phyloP scores from a whole-genome alignment of 2,888 invertebrate genomes.

The Rotaria magnacalcarata region DNA sequence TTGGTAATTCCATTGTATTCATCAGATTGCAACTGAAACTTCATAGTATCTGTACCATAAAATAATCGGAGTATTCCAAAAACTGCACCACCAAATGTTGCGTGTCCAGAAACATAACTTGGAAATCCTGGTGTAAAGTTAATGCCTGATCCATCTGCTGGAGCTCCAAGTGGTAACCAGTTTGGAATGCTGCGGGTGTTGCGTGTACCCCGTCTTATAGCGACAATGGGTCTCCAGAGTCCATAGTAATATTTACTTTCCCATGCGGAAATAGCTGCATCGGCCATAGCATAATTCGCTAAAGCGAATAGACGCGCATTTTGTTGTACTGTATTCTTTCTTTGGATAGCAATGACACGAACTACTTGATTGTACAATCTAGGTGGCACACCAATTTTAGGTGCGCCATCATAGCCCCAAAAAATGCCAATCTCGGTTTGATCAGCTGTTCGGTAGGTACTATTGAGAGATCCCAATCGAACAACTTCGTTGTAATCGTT shows the following conservation, averaged over 20 bases:
- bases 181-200: background rate
- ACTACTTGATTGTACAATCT: background rate
- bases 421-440: background rate
- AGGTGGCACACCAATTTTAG: background rate
- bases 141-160: background rate
- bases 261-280: background rate
- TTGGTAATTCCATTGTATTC: background rate
- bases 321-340: background rate
- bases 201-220: background rate
- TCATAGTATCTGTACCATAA: background rate
- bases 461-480: background rate
- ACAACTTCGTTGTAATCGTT: background rate
- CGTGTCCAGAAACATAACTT: background rate
- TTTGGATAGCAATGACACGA: background rate
- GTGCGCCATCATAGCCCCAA: background rate
- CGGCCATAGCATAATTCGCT: background rate
- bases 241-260: background rate
- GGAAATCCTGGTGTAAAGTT: background rate
- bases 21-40: background rate
- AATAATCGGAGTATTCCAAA: background rate
- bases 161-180: background rate
- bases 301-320: background rate
- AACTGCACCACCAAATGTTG: background rate
- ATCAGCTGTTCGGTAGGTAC: background rate
- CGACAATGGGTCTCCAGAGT: background rate